Conservation (phyloP, 2,888 invertebrate genomes). For the Drosophila colorata region DNA sequence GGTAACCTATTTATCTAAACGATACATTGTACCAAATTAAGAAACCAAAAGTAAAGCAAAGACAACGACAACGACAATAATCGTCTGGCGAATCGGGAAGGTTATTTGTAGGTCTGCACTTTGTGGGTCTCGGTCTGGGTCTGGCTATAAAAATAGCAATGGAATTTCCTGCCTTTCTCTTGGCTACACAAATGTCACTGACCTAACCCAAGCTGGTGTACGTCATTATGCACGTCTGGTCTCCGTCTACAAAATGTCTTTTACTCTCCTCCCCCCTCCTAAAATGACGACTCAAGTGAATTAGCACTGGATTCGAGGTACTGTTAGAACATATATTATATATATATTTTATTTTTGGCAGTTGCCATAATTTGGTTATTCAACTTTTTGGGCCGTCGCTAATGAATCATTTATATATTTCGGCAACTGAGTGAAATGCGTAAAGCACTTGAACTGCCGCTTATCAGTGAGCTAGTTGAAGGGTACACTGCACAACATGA, state of each 20-base stretch:
- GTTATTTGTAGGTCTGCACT: conserved; percentile 72
- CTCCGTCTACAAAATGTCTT: conserved; percentile 27
- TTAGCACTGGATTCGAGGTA: conserved; percentile 31
- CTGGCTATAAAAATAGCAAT: conserved; percentile 59
- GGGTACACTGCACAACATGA: conserved; percentile 30
- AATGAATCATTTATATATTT: conserved; percentile 61
- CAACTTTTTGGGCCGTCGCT: conserved; percentile 16
- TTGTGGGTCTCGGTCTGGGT: conserved; percentile 37
- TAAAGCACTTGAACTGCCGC: conserved; percentile 48
- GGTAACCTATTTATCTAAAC: neutral
- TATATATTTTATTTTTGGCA: neutral
- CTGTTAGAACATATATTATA: neutral
- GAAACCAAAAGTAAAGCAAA: conserved; percentile 4
- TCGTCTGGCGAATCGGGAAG: conserved; percentile 35
- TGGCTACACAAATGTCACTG: conserved; percentile 50
- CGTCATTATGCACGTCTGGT: conserved; percentile 34
- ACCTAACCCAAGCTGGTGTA: conserved; percentile 63
- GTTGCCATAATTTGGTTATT: conserved; percentile 8
- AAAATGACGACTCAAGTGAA: conserved; percentile 20
- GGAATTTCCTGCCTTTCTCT: conserved; percentile 27
- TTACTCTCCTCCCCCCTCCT: conserved; percentile 4
- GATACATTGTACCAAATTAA: conserved; percentile 1
- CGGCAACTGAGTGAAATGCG: conserved; percentile 42
- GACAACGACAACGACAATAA: conserved; percentile 1
- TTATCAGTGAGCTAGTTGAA: conserved; percentile 50